Percentiles rank a stretch among this genome's conserved stretches.
Conservation (phyloP, 1,140 invertebrate genomes). For the Caerostris darwini region DNA sequence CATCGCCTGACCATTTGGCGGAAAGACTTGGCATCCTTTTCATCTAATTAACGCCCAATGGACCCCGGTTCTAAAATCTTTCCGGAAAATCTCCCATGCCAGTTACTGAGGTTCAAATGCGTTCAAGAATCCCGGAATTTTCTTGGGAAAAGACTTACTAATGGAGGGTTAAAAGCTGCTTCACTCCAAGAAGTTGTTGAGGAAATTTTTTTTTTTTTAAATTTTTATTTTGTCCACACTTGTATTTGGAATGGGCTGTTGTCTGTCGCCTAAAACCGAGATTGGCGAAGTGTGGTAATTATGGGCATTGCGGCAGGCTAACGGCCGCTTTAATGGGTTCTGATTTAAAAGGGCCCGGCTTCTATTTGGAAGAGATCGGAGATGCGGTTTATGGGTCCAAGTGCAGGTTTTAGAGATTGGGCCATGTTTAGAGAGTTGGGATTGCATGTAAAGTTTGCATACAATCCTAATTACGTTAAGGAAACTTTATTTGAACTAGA, state of each 20-base stretch:
- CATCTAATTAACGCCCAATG: slow-evolving; percentile 29
- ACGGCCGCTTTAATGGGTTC: not conserved
- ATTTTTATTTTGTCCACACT: not conserved
- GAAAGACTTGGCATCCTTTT: not conserved
- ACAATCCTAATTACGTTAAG: no score
- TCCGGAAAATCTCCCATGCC: not conserved
- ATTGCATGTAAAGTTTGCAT: no score
- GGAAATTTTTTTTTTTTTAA: not conserved
- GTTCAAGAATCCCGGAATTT: not conserved
- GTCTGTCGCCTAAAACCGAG: not conserved
- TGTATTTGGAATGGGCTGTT: not conserved
- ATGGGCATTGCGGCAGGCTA: not conserved
- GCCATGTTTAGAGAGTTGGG: no score
- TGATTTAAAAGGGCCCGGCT: not conserved
- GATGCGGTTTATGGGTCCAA: not conserved
- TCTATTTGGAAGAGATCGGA: not conserved
- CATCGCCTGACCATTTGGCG: not conserved
- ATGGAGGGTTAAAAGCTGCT: slow-evolving; percentile 26
- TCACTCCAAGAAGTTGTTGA: not conserved
- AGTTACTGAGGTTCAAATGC: not conserved
- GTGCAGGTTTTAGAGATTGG: not conserved
- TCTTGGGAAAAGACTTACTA: not conserved
- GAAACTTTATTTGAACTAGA: no score
- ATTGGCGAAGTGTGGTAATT: not conserved
- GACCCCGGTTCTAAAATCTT: not conserved